Percentiles rank a stretch among this genome's conserved stretches.
Evolutionary conservation across 2,113 vertebrate genomes (phyloP).

Genomic region (Podarcis muralis): DNA sequence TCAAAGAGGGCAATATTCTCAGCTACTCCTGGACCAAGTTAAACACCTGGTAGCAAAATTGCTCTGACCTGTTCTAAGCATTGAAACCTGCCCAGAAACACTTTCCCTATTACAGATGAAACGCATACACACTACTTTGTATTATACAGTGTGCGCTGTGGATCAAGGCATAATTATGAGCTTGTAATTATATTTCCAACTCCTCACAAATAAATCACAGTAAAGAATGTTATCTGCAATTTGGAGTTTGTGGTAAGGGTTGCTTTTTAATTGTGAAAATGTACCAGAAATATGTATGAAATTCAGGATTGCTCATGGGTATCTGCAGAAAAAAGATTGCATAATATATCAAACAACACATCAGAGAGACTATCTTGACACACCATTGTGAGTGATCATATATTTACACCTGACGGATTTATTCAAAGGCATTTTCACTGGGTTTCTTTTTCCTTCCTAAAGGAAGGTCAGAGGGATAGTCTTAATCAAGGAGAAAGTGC

Average conservation of each 20-base stretch:
- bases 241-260: not conserved
- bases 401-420: slow-evolving; percentile 27
- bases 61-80: not conserved
- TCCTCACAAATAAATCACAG: not conserved
- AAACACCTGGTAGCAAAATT: not conserved
- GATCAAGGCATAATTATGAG: not conserved
- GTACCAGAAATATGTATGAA: not conserved
- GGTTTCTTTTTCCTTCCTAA: slow-evolving; percentile 15
- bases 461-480: slow-evolving; percentile 51
- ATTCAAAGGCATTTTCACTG: slow-evolving; percentile 27
- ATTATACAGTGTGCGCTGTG: not conserved
- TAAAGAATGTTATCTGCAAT: not conserved
- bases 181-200: not conserved
- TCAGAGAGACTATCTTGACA: slow-evolving; percentile 44
- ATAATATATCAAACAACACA: slow-evolving; percentile 2
- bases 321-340: not conserved
- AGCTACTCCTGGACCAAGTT: not conserved
- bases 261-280: slow-evolving; percentile 16
- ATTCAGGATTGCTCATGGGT: not conserved
- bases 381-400: not conserved
- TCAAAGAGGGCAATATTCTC: not conserved
- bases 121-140: not conserved
- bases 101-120: not conserved
- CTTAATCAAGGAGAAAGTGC: slow-evolving; percentile 31
- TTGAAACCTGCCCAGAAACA: not conserved